Evolutionary conservation across 2,797 vertebrate species (phyloP).

Genomic region (Galago senegalensis): DNA sequence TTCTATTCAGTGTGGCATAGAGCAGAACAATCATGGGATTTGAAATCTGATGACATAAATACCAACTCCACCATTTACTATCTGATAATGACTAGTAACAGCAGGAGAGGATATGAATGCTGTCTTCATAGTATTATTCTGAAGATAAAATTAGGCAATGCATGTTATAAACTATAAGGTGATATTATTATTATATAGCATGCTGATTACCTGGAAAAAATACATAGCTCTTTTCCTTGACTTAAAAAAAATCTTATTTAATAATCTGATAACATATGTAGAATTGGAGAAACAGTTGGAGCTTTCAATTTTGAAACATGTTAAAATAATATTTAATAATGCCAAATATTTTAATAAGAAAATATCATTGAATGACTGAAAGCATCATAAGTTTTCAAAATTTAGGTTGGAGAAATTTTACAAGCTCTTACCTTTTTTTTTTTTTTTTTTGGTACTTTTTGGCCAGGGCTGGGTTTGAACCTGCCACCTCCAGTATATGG

Average conservation of each 20-base stretch:
- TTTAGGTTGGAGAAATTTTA: slow-evolving; percentile 43
- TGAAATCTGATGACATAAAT: slow-evolving; percentile 45
- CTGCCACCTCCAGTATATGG: no score
- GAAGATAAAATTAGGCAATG: neutral
- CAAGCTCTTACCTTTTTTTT: neutral
- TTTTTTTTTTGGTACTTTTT: no score
- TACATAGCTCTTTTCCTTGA: neutral
- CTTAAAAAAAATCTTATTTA: neutral
- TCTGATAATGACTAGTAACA: neutral
- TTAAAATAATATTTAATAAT: slow-evolving; percentile 47
- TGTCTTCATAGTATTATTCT: slow-evolving; percentile 42
- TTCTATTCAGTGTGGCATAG: neutral
- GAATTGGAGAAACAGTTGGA: neutral
- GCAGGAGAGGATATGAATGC: neutral
- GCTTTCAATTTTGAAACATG: slow-evolving; percentile 62
- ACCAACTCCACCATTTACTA: neutral
- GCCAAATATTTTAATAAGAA: slow-evolving; percentile 54
- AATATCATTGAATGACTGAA: slow-evolving; percentile 3
- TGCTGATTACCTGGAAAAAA: slow-evolving; percentile 32
- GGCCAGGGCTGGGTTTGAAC: no score
- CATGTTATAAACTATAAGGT: slow-evolving; percentile 12
- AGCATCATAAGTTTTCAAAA: neutral
- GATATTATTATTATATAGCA: slow-evolving; percentile 4
- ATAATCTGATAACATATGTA: slow-evolving; percentile 18
- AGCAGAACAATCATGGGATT: neutral